A percentile compares a stretch with the other conserved stretches of the same genome.
Conservation (phyloP, 64 coral and sea anemone species). For the Acropora yongei region DNA sequence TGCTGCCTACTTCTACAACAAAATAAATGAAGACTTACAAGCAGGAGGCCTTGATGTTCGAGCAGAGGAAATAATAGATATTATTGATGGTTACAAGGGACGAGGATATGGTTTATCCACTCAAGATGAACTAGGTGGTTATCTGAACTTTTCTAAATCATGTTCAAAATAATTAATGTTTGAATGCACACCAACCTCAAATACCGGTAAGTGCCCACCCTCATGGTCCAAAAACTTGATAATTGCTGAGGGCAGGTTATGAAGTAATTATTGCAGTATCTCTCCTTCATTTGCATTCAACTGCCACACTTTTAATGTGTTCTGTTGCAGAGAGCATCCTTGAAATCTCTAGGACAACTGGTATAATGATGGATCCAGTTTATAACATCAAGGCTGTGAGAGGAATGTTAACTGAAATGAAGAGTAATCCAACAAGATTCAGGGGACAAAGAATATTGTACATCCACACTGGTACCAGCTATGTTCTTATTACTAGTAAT, state of each 20-base stretch:
- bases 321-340: conserved; percentile 45
- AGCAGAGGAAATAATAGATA: conserved; percentile 79
- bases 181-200: too few relatives aligned
- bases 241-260: too few relatives aligned
- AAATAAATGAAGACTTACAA: conserved; percentile 79
- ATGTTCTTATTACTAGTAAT: not conserved
- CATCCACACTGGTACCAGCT: conserved; percentile 30
- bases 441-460: conserved; percentile 55
- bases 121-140: conserved; percentile 64
- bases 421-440: conserved; percentile 50
- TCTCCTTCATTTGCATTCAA: not conserved
- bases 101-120: conserved; percentile 73
- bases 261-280: too few relatives aligned
- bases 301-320: not conserved
- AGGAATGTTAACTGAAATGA: conserved; percentile 60
- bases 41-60: conserved; percentile 60
- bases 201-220: too few relatives aligned
- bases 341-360: conserved; percentile 43
- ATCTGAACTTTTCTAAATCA: too few relatives aligned
- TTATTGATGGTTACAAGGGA: conserved; percentile 86
- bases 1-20: conserved; percentile 54
- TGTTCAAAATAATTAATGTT: too few relatives aligned
- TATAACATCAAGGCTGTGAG: conserved; percentile 58
- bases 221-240: too few relatives aligned
- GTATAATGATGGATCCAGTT: conserved; percentile 63